phyloP scores from a whole-genome alignment of 2,113 vertebrate genomes.

The Elephantulus edwardii region DNA sequence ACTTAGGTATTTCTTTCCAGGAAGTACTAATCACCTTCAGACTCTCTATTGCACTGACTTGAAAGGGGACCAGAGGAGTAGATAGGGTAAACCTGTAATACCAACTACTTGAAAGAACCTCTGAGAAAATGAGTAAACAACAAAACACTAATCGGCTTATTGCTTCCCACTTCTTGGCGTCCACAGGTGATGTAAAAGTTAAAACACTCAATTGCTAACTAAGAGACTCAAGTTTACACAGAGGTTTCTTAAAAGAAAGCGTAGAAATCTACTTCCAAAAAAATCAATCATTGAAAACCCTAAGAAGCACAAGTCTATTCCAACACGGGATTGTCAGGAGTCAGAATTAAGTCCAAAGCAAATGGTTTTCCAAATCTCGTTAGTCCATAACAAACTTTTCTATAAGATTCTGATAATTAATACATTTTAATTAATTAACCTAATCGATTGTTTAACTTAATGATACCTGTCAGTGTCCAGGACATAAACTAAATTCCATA shows the following conservation, averaged over 20 bases:
- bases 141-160: background rate
- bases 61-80: background rate
- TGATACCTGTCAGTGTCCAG: background rate
- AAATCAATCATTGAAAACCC: background rate
- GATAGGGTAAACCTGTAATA: background rate
- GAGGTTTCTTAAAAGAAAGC: background rate
- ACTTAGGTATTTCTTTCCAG: conserved; percentile 27
- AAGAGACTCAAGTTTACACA: background rate
- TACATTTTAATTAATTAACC: background rate
- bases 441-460: conserved; percentile 41
- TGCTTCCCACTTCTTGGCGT: background rate
- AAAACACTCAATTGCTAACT: background rate
- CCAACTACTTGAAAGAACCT: background rate
- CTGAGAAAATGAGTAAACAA: background rate
- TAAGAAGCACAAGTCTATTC: background rate
- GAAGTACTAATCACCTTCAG: background rate
- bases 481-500: background rate
- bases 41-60: background rate
- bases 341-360: background rate
- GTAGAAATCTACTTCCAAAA: background rate
- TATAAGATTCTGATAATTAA: background rate
- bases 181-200: background rate
- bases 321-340: background rate
- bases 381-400: background rate
- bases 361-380: background rate